A percentile compares a stretch with the other conserved stretches of the same genome.
Evolutionary conservation across 1,140 invertebrate genomes (phyloP).

Genomic region (Bradysia coprophila): DNA sequence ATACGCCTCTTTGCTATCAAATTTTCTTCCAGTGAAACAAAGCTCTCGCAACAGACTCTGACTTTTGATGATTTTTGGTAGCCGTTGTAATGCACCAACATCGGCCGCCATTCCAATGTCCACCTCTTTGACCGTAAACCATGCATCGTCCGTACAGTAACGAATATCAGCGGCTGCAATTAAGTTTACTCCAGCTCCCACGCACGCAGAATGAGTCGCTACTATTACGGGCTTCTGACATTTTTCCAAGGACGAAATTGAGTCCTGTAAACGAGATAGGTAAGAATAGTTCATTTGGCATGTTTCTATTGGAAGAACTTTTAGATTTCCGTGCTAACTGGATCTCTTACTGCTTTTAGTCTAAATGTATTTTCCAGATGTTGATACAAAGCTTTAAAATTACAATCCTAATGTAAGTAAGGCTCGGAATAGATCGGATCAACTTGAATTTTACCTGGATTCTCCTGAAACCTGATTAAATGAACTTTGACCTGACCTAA

Average conservation of each 20-base stretch:
- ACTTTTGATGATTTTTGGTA: conserved; percentile 85
- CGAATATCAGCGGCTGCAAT: conserved; percentile 79
- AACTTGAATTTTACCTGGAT: no score
- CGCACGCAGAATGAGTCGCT: conserved; percentile 72
- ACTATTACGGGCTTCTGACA: conserved; percentile 74
- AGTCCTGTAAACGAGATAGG: conserved; percentile 24
- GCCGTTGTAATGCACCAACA: conserved; percentile 80
- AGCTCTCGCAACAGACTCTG: conserved; percentile 75
- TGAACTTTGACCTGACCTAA: no score
- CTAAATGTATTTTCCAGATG: no score
- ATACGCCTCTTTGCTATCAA: conserved; percentile 62
- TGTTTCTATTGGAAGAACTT: background rate
- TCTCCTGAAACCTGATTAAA: no score
- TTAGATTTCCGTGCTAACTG: no score
- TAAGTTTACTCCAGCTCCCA: conserved; percentile 80
- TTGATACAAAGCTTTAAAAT: no score
- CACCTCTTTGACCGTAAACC: conserved; percentile 83
- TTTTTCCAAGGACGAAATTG: conserved; percentile 60
- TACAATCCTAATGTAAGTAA: no score
- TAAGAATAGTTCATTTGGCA: background rate
- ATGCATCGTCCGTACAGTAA: conserved; percentile 78
- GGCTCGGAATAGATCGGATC: no score
- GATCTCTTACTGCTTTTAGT: no score
- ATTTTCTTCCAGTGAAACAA: conserved; percentile 68
- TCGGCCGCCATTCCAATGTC: conserved; percentile 82